Conservation (phyloP, 2,888 invertebrate genomes). For the Priocnemis perturbator region DNA sequence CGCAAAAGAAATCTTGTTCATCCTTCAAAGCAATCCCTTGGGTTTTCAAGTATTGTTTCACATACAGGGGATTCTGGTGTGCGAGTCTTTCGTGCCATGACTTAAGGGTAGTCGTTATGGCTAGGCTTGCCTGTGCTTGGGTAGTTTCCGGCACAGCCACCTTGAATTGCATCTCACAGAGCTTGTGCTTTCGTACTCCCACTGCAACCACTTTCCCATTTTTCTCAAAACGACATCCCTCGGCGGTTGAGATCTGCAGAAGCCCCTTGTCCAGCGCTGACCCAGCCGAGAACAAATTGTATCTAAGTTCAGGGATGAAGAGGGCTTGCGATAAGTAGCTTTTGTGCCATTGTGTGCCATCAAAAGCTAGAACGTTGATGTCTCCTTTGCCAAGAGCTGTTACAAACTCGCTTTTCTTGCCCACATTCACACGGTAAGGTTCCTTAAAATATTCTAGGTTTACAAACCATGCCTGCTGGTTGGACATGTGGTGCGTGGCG, state of each 20-base stretch:
- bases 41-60: conserved; percentile 29
- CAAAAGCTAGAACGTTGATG: conserved; percentile 42
- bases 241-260: conserved; percentile 29
- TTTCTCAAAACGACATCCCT: conserved; percentile 24
- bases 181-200: conserved; percentile 33
- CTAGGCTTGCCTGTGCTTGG: conserved; percentile 18
- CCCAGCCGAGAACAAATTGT: conserved; percentile 37
- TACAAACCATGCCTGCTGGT: conserved; percentile 40
- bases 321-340: conserved; percentile 31
- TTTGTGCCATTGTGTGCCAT: conserved; percentile 34
- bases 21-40: conserved; percentile 22
- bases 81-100: conserved; percentile 39
- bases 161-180: conserved; percentile 35
- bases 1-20: conserved; percentile 30
- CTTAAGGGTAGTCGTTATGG: background rate
- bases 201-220: conserved; percentile 32
- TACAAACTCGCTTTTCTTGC: conserved; percentile 33
- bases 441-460: conserved; percentile 28
- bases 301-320: conserved; percentile 32
- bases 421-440: conserved; percentile 17
- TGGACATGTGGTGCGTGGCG: conserved; percentile 50
- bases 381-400: conserved; percentile 38
- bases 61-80: conserved; percentile 33
- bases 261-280: conserved; percentile 41
- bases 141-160: conserved; percentile 10